Percentiles rank a stretch among this genome's conserved stretches.
Evolutionary conservation across 2,113 vertebrate genomes (phyloP).

Genomic region (Psilopogon haemacephalus): DNA sequence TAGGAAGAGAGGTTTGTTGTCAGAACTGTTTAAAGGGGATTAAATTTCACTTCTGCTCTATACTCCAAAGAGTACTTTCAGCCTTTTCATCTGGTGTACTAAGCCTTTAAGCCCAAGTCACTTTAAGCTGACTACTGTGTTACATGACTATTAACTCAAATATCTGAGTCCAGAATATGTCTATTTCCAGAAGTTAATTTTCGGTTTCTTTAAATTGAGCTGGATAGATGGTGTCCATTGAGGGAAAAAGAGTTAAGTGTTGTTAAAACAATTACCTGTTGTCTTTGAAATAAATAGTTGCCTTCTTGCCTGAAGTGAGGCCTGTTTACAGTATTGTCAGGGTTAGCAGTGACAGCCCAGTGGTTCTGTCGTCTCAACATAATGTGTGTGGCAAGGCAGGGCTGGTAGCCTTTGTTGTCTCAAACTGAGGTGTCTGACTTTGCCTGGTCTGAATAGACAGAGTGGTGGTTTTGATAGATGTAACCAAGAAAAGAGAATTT

Average conservation of each 20-base stretch:
- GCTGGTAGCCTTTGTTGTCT: no score
- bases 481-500: no score
- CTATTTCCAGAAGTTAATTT: not conserved
- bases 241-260: not conserved
- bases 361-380: no score
- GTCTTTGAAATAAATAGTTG: not conserved
- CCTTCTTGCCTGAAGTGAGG: not conserved
- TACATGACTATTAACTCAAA: not conserved
- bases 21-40: conserved; percentile 48
- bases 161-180: conserved; percentile 8
- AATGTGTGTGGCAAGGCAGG: no score
- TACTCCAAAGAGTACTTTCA: conserved; percentile 10
- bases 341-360: not conserved
- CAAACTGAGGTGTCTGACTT: no score
- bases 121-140: conserved; percentile 12
- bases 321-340: not conserved
- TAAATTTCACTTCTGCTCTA: conserved; percentile 23
- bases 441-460: no score
- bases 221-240: not conserved
- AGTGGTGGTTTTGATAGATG: no score
- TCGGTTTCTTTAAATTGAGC: not conserved
- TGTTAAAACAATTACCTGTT: not conserved
- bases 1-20: conserved; percentile 31
- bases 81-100: conserved; percentile 36
- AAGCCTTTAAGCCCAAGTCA: conserved; percentile 43